Base-by-base conservation (phyloP, 2,888 invertebrate species). In the Miltochrista miniata region DNA sequence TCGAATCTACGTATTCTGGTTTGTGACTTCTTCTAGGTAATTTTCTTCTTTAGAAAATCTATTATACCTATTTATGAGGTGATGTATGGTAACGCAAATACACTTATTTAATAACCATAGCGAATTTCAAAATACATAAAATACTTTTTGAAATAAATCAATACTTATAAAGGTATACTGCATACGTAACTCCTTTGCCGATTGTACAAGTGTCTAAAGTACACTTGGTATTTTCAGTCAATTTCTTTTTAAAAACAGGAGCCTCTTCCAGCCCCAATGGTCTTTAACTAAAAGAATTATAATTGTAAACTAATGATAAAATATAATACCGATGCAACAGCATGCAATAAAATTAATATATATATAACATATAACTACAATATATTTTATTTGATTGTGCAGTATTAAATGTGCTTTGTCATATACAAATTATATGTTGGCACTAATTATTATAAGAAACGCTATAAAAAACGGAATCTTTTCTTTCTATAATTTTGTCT, bases 281-380 rank as follows among this genome's bases (percentile, higher is more conserved):
- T 59, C 40, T 61, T 64, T 34, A 63, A 61, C 55, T 59, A 71
- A 76, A 69, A 66, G 56, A 63, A 51, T 48, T 48, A 52, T 38
- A 51, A 64, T 76, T 55, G 63, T 66, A 79, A 78, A 76, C 74
- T 76, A 79, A 76, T 70, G 73, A 85, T 85, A 87, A 82, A 87
- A 89, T 87, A 89, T 82, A 76, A 76, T 82, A 83, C 72, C 75
- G 70, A 82, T 82, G 79, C 85, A 90, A 90, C 87, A 90, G 82
- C 83, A 85, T 83, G 81, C 81, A 82, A 88, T 88, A 90, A 87
- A 89, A 87, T 86, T 82, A 83, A 83, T 81, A 86, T 62, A 70
- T 76, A 76, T 62, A 70, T 76, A 76, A 86, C 61, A 71, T 75
- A 76, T 70, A 87, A 89, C 85, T 78, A 48, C 71, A 77, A 68